These are phyloP conservation scores for Bombus superbus DNA, from an alignment of 1,140 invertebrate species.

Conservation along the genomic window DNA sequence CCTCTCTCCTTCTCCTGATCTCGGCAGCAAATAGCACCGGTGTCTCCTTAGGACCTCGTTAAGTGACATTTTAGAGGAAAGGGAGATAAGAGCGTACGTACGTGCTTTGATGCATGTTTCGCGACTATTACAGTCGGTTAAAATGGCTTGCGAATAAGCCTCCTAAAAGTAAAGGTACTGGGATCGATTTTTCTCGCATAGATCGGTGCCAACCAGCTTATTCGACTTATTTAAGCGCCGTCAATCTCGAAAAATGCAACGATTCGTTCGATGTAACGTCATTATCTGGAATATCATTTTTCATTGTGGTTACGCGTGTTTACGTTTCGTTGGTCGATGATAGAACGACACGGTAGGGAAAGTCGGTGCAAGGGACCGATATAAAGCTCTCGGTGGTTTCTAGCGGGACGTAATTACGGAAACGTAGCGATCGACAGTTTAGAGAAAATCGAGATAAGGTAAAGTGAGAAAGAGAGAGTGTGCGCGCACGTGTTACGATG, in stretches of 20 bases:
- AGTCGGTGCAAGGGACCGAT: background rate
- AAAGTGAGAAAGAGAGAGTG: background rate
- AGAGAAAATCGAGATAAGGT: conserved; percentile 34
- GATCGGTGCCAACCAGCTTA: no score
- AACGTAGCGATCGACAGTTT: conserved; percentile 21
- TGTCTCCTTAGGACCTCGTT: background rate
- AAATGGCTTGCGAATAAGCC: background rate
- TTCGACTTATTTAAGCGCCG: no score
- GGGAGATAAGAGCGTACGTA: conserved; percentile 8
- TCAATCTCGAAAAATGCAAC: background rate
- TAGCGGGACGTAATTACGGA: conserved; percentile 8
- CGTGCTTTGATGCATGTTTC: conserved; percentile 24
- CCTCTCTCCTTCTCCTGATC: conserved; percentile 39
- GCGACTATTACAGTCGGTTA: conserved; percentile 4
- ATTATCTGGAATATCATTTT: background rate
- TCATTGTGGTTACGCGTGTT: background rate
- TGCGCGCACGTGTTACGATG: conserved; percentile 10
- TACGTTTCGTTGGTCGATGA: background rate
- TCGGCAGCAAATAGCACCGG: conserved; percentile 46
- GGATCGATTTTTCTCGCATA: background rate
- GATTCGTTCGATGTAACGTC: background rate
- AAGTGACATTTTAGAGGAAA: conserved; percentile 30
- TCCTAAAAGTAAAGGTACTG: background rate
- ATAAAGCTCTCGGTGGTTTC: background rate
- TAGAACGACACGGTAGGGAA: background rate